Conservation (phyloP, 1,140 invertebrate genomes). For the Glossosoma conforme region DNA sequence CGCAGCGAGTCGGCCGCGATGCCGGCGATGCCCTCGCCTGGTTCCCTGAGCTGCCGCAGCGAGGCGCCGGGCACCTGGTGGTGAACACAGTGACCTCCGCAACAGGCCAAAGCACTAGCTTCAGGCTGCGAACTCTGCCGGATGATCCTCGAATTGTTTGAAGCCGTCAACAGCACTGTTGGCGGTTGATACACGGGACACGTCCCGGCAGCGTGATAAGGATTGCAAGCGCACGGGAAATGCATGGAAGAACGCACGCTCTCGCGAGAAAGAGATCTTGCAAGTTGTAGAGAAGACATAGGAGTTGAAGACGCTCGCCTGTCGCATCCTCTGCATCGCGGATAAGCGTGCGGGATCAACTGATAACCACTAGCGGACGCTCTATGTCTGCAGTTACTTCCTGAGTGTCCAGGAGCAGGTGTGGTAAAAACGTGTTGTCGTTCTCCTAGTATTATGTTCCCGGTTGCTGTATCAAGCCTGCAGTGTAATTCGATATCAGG, state of each 20-base stretch:
- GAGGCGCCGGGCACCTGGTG: conserved; percentile 67
- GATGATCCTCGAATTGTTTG: conserved; percentile 71
- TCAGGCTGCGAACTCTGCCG: conserved; percentile 89
- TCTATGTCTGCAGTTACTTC: conserved; percentile 49
- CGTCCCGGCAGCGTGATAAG: conserved; percentile 52
- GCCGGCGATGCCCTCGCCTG: conserved; percentile 84
- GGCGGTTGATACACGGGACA: conserved; percentile 60
- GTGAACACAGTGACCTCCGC: conserved; percentile 56
- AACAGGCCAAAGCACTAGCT: conserved; percentile 60
- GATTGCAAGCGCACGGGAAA: conserved; percentile 52
- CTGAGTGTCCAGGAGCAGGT: conserved; percentile 48
- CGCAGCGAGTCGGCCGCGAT: conserved; percentile 95
- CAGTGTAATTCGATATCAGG: conserved; percentile 86
- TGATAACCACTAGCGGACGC: conserved; percentile 56
- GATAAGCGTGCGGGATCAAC: conserved; percentile 49
- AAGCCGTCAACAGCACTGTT: conserved; percentile 64
- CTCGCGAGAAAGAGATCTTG: conserved; percentile 69
- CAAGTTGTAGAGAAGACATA: conserved; percentile 65
- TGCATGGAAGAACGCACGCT: conserved; percentile 62
- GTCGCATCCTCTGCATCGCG: conserved; percentile 62
- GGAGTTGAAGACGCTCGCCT: conserved; percentile 70
- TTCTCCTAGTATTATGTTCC: conserved; percentile 36
- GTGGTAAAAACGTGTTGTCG: conserved; percentile 50
- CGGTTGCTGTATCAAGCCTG: conserved; percentile 42
- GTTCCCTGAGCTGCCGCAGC: conserved; percentile 75